phyloP scores from a whole-genome alignment of 2,797 vertebrate species.

The Spea hammondii region DNA sequence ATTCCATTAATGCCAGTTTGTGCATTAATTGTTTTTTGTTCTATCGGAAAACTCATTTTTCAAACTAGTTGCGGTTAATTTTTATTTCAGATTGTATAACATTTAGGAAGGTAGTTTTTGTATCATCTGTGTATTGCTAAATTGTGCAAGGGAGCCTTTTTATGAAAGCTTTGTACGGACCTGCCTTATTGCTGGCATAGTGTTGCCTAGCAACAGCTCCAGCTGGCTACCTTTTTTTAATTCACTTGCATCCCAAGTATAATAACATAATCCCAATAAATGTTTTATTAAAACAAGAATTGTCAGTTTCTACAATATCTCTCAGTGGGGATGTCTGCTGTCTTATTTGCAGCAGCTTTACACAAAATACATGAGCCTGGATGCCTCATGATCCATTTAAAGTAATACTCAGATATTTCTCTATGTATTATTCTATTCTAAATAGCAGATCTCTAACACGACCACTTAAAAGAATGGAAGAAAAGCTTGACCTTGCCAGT shows the following conservation, averaged over 20 bases:
- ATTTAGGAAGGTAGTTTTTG: conserved; percentile 8
- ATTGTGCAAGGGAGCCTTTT: conserved; percentile 20
- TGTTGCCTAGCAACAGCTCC: conserved; percentile 49
- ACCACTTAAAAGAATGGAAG: no score
- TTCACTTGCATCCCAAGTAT: conserved; percentile 42
- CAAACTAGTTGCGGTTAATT: conserved; percentile 3
- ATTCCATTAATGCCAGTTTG: background rate
- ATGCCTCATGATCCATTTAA: background rate
- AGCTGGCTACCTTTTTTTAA: conserved; percentile 47
- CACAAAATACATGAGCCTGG: conserved; percentile 11
- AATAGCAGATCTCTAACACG: no score
- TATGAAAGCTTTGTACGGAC: conserved; percentile 32
- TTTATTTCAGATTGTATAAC: conserved; percentile 18
- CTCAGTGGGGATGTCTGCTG: conserved; percentile 17
- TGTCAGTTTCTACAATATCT: conserved; percentile 20
- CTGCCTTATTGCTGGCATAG: conserved; percentile 24
- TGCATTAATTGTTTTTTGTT: conserved; percentile 13
- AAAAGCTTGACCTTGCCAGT: no score
- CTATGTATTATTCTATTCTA: no score
- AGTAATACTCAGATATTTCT: background rate
- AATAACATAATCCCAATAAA: conserved; percentile 47
- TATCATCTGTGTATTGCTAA: conserved; percentile 21
- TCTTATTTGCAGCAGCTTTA: conserved; percentile 13
- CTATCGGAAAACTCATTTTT: background rate
- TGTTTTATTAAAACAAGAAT: conserved; percentile 47